A percentile compares a stretch with the other conserved stretches of the same genome.
Conservation (phyloP, 1,140 invertebrate genomes). For the Heliconius eleuchia region DNA sequence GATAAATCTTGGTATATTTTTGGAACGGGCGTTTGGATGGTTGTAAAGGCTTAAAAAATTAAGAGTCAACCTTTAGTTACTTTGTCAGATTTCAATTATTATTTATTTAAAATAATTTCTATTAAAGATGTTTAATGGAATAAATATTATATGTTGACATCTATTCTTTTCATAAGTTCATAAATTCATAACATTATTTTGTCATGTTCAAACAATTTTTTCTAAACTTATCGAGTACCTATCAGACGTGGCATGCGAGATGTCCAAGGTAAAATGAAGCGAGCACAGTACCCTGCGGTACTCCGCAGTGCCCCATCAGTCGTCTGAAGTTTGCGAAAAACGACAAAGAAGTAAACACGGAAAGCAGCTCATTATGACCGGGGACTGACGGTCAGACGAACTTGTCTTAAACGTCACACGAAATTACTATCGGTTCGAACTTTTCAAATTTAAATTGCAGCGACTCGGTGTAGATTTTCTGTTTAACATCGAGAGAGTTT, state of each 20-base stretch:
- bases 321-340: constrained; percentile 42
- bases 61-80: too few species aligned
- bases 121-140: too few species aligned
- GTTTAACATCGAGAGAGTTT: constrained; percentile 30
- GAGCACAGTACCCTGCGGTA: background rate
- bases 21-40: background rate
- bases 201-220: background rate
- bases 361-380: constrained; percentile 51
- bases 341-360: constrained; percentile 37
- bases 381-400: constrained; percentile 50
- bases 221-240: background rate
- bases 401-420: constrained; percentile 51
- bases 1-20: background rate
- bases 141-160: too few species aligned
- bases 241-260: background rate
- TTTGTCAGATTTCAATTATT: too few species aligned
- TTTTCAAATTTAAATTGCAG: constrained; percentile 59
- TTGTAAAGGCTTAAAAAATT: too few species aligned
- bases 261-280: constrained; percentile 17
- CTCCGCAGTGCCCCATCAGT: background rate
- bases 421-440: constrained; percentile 54
- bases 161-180: background rate
- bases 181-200: background rate
- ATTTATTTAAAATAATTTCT: too few species aligned
- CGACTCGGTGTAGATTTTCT: constrained; percentile 7